Conservation (phyloP, 2,797 vertebrate genomes). For the Oreortyx pictus region DNA sequence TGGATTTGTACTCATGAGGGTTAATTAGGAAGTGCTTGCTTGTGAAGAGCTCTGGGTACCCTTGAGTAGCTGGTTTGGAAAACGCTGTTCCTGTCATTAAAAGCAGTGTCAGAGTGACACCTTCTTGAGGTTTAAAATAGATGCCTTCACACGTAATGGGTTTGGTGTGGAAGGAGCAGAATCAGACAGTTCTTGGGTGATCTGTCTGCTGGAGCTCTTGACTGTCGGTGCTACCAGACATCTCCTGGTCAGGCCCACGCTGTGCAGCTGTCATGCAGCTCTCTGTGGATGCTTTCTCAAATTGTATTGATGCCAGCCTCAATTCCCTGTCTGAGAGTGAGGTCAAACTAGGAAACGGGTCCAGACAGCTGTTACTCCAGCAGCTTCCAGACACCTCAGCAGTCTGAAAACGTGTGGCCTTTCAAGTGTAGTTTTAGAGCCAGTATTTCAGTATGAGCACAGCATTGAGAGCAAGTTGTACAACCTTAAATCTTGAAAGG, state of each 20-base stretch:
- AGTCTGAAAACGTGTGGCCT: background rate
- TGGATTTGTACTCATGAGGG: background rate
- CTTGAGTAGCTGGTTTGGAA: background rate
- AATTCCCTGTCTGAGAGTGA: background rate
- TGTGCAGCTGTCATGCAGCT: background rate
- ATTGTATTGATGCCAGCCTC: background rate
- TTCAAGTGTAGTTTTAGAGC: background rate
- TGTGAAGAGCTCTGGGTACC: background rate
- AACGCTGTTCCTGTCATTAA: background rate
- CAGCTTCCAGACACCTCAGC: background rate
- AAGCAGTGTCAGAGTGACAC: background rate
- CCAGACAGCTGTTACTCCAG: background rate
- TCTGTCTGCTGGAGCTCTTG: background rate
- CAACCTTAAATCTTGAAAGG: background rate
- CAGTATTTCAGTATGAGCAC: background rate
- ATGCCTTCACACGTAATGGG: accelerated
- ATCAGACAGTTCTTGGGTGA: background rate
- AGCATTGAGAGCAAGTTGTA: background rate
- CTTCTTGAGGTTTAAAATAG: background rate
- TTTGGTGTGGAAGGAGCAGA: background rate
- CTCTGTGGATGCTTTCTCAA: background rate
- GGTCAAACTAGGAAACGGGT: background rate
- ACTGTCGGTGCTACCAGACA: background rate
- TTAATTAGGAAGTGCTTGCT: background rate
- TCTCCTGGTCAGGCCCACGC: background rate